Evolutionary conservation across 2,113 vertebrate genomes (phyloP).

Genomic region (Pterocles gutturalis): DNA sequence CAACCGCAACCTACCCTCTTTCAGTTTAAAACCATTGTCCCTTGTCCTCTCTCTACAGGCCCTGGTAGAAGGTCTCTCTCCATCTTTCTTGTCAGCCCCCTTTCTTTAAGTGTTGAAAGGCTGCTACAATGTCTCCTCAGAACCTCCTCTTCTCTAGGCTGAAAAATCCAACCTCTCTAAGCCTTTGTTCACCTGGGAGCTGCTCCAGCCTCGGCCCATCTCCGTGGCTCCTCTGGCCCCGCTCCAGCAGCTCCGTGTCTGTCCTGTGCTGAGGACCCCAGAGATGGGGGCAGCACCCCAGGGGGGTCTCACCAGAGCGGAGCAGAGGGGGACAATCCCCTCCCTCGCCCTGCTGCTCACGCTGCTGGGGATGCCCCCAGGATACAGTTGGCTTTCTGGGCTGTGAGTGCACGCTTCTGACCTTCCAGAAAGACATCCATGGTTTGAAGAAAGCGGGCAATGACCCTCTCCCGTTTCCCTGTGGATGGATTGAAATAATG

Average conservation of each 20-base stretch:
- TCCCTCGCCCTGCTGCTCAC: not conserved
- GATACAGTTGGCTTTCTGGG: not conserved
- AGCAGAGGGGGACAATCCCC: not conserved
- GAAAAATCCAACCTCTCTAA: no score
- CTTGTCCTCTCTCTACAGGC: not conserved
- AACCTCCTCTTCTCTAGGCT: no score
- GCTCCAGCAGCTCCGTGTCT: no score
- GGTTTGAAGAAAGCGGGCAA: not conserved
- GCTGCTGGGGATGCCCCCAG: not conserved
- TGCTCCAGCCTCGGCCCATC: no score
- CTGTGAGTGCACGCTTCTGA: no score
- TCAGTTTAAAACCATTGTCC: not conserved
- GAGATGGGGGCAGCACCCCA: not conserved
- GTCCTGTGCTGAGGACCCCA: no score
- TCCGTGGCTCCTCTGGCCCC: no score
- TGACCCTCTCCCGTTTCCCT: accelerated
- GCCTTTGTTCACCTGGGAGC: no score
- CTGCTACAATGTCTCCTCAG: no score
- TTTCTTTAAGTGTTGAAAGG: no score
- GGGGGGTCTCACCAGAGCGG: not conserved
- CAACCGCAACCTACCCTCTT: not conserved
- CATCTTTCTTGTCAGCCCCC: no score
- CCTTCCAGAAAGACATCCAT: not conserved
- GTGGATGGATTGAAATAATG: no score
- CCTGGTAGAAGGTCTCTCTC: not conserved